These are phyloP conservation scores for Amniataba percoides DNA, from an alignment of 2,797 vertebrate species.

Conservation along the genomic window DNA sequence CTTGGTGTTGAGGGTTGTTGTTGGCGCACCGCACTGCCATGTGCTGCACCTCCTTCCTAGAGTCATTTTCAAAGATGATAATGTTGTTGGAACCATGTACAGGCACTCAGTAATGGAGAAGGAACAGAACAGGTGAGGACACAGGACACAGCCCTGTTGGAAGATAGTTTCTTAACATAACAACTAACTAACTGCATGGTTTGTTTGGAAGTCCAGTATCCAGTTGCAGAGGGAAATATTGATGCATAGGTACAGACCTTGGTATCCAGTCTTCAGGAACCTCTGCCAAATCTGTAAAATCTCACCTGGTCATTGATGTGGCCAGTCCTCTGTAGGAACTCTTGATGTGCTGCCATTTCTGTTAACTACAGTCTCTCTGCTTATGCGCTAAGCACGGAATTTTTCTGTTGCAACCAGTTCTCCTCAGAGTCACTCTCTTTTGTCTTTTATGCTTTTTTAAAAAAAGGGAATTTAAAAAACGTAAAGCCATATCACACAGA, in stretches of 20 bases:
- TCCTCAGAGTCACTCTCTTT: not conserved
- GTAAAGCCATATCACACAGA: too few relatives aligned
- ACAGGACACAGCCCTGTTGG: too few relatives aligned
- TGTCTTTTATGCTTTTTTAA: not conserved
- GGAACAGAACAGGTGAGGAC: not conserved
- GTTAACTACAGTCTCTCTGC: not conserved
- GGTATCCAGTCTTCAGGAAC: not conserved
- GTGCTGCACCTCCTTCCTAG: too few relatives aligned
- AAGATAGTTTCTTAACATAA: not conserved
- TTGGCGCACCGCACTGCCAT: too few relatives aligned
- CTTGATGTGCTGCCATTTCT: not conserved
- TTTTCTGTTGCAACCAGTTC: not conserved
- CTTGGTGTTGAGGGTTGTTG: not conserved
- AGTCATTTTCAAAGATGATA: not conserved
- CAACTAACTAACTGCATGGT: too few relatives aligned
- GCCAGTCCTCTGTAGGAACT: not conserved
- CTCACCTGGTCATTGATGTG: constrained; percentile 6
- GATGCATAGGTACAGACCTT: not conserved
- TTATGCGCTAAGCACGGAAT: not conserved
- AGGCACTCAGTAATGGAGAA: too few relatives aligned
- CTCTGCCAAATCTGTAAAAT: not conserved
- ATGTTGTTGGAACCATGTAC: not conserved
- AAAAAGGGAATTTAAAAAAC: not conserved
- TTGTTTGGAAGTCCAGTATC: not conserved
- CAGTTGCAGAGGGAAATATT: not conserved